Conservation (phyloP, 2,888 invertebrate species). For the Drosophila eohydei region DNA sequence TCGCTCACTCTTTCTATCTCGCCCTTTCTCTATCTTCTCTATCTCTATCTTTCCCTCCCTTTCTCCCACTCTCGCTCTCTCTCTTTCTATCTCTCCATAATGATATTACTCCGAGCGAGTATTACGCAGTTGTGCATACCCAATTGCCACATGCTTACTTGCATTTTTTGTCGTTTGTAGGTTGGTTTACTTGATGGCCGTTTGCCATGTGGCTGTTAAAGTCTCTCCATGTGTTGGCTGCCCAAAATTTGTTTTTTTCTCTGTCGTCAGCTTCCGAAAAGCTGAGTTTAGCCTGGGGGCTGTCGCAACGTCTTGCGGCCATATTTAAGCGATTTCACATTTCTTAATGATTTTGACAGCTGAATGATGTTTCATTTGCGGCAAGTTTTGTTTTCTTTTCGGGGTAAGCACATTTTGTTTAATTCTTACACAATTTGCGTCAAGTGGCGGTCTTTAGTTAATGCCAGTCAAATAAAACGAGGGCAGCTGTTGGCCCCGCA, state of each 20-base stretch:
- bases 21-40: too few species aligned
- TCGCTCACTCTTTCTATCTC: not conserved
- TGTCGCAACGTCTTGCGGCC: slow-evolving; percentile 39
- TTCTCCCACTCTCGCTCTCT: not conserved
- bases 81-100: not conserved
- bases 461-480: slow-evolving; percentile 60
- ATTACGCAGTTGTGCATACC: not conserved
- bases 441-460: slow-evolving; percentile 77
- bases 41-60: too few species aligned
- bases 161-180: slow-evolving; percentile 35
- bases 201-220: slow-evolving; percentile 55
- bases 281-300: slow-evolving; percentile 55
- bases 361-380: slow-evolving; percentile 78
- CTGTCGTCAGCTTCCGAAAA: slow-evolving; percentile 38
- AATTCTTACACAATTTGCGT: slow-evolving; percentile 64
- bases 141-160: not conserved
- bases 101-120: not conserved
- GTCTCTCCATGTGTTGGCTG: slow-evolving; percentile 57
- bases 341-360: slow-evolving; percentile 83
- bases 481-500: slow-evolving; percentile 53
- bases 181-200: slow-evolving; percentile 23
- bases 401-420: slow-evolving; percentile 41
- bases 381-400: slow-evolving; percentile 38
- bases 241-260: slow-evolving; percentile 11
- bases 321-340: slow-evolving; percentile 81